Conservation (phyloP, 2,888 invertebrate genomes). For the Hirtodrosophila trivittata region DNA sequence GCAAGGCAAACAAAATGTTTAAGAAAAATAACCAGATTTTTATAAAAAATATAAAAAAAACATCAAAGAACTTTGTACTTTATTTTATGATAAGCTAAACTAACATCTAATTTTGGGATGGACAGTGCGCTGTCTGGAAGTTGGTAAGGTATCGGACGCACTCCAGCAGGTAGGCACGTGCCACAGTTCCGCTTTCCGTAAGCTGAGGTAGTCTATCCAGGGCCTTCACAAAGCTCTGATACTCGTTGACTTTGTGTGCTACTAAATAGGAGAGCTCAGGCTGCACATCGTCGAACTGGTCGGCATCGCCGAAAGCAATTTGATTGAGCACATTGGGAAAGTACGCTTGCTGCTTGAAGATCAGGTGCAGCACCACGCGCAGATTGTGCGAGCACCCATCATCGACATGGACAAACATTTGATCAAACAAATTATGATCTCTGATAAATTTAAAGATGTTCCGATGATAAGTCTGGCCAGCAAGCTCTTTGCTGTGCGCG, state of each 20-base stretch:
- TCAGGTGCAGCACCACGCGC: constrained; percentile 79
- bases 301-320: constrained; percentile 81
- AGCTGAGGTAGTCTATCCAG: constrained; percentile 61
- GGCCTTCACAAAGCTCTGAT: constrained; percentile 57
- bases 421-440: constrained; percentile 86
- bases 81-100: constrained; percentile 15
- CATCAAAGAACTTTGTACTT: constrained; percentile 34
- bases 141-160: constrained; percentile 63
- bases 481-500: constrained; percentile 71
- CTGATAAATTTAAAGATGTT: constrained; percentile 87
- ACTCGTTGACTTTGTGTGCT: constrained; percentile 77
- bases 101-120: background rate
- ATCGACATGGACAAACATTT: constrained; percentile 86
- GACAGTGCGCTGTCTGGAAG: constrained; percentile 39
- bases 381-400: constrained; percentile 89
- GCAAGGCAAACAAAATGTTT: constrained; percentile 38
- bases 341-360: constrained; percentile 79
- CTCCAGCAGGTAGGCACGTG: constrained; percentile 68
- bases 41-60: constrained; percentile 4
- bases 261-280: constrained; percentile 66
- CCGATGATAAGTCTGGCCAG: constrained; percentile 83
- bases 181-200: constrained; percentile 73
- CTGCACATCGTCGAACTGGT: constrained; percentile 66
- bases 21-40: constrained; percentile 1
- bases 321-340: constrained; percentile 82